These are phyloP conservation scores for Nothobranchius furzeri DNA, from an alignment of 2,113 vertebrate species.

Conservation along the genomic window DNA sequence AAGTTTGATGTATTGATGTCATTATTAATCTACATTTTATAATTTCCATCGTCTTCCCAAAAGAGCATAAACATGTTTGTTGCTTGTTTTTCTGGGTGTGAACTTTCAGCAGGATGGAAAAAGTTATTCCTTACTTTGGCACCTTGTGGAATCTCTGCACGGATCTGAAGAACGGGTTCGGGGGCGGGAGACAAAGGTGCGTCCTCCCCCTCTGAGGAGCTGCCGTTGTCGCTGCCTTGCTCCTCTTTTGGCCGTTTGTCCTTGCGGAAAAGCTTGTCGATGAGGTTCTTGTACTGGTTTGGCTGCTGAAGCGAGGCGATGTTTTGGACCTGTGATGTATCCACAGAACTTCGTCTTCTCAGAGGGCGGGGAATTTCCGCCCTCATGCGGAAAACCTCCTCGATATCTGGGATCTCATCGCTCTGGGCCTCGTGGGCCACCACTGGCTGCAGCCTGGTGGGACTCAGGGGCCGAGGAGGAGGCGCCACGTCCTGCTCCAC, in stretches of 20 bases:
- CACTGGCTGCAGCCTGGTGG: slow-evolving; percentile 87
- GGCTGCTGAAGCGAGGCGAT: slow-evolving; percentile 72
- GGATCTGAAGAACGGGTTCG: background rate
- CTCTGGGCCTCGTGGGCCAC: slow-evolving; percentile 80
- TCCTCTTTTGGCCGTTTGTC: slow-evolving; percentile 44
- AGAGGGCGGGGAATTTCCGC: slow-evolving; percentile 88
- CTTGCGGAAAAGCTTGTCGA: slow-evolving; percentile 83
- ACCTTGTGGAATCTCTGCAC: slow-evolving; percentile 25
- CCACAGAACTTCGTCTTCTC: slow-evolving; percentile 85
- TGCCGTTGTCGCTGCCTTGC: slow-evolving; percentile 56
- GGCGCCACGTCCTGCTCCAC: background rate
- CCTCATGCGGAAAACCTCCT: slow-evolving; percentile 85
- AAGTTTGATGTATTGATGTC: too few species aligned
- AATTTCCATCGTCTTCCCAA: too few species aligned
- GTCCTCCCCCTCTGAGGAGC: slow-evolving; percentile 78
- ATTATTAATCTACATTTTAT: too few species aligned
- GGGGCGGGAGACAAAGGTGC: background rate
- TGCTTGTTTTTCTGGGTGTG: too few species aligned
- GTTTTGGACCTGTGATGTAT: slow-evolving; percentile 64
- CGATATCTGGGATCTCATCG: slow-evolving; percentile 73
- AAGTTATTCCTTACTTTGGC: slow-evolving; percentile 61
- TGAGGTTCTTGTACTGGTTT: slow-evolving; percentile 87
- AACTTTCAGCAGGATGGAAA: too few species aligned
- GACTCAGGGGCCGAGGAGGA: slow-evolving; percentile 85
- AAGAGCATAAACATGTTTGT: too few species aligned